phyloP scores from a whole-genome alignment of 2,888 invertebrate genomes.

The Electrophaes corylata region DNA sequence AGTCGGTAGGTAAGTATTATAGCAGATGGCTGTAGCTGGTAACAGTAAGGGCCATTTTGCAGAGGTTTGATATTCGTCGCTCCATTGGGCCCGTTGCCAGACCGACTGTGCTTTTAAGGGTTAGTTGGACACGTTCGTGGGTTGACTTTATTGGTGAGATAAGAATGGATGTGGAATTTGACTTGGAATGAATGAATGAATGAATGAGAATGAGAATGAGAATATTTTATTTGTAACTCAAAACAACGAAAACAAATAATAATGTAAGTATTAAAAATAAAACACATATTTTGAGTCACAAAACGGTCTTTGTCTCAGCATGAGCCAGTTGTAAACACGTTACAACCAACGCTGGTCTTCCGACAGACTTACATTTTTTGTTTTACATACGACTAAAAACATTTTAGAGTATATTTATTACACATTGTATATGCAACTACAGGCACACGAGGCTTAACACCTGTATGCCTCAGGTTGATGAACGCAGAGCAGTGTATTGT shows the following conservation, averaged over 20 bases:
- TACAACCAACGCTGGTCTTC: too few species aligned
- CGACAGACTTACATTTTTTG: background rate
- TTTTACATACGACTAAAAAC: background rate
- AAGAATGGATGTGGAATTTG: slow-evolving; percentile 13
- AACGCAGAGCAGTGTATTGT: too few species aligned
- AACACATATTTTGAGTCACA: too few species aligned
- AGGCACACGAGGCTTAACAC: too few species aligned
- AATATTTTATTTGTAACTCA: too few species aligned
- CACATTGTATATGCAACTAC: too few species aligned
- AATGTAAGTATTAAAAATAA: too few species aligned
- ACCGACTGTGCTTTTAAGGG: slow-evolving; percentile 22
- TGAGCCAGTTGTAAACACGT: too few species aligned
- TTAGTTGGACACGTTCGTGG: slow-evolving; percentile 28
- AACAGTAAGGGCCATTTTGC: slow-evolving; percentile 46
- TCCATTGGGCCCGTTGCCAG: slow-evolving; percentile 41
- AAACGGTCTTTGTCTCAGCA: too few species aligned
- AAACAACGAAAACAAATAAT: too few species aligned
- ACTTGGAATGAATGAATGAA: background rate
- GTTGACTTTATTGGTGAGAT: slow-evolving; percentile 26
- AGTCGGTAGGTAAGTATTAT: background rate
- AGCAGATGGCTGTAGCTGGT: slow-evolving; percentile 26
- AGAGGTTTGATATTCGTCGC: slow-evolving; percentile 42
- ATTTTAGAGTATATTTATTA: background rate
- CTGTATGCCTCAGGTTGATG: too few species aligned
- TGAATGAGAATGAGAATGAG: too few species aligned